Evolutionary conservation across 1,140 invertebrate genomes (phyloP).

Genomic region (Aphelenchoides besseyi): DNA sequence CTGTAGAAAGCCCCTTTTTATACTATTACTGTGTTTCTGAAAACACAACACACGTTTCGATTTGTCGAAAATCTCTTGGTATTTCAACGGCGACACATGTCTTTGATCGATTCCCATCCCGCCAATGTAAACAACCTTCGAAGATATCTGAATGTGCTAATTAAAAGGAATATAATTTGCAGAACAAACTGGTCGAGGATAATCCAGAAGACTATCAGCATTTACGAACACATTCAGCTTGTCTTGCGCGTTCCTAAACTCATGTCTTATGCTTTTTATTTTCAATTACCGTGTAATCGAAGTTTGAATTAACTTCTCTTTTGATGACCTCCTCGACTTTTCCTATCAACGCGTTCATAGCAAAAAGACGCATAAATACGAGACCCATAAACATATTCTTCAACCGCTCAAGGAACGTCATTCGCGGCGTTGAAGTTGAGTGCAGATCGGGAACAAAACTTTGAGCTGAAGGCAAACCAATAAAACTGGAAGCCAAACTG

Average conservation of each 20-base stretch:
- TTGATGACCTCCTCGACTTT: background rate
- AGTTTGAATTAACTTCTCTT: background rate
- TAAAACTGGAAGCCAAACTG: background rate
- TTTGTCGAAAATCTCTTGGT: background rate
- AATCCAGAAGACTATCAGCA: background rate
- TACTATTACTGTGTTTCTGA: too few relatives aligned
- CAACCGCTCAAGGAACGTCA: background rate
- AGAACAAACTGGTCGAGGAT: background rate
- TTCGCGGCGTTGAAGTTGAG: background rate
- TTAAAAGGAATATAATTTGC: background rate
- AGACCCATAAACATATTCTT: background rate
- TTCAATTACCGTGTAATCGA: background rate
- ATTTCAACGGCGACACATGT: background rate
- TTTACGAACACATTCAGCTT: background rate
- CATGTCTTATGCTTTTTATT: background rate
- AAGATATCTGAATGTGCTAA: background rate
- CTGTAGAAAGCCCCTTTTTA: too few relatives aligned
- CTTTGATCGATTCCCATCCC: background rate
- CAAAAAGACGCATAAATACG: background rate
- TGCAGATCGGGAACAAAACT: background rate
- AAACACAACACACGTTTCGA: background rate
- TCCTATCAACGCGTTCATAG: background rate
- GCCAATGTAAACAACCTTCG: conserved; percentile 1
- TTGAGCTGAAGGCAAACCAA: background rate
- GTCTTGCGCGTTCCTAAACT: background rate